Conservation (phyloP, 2,797 vertebrate genomes). For the Huso huso region DNA sequence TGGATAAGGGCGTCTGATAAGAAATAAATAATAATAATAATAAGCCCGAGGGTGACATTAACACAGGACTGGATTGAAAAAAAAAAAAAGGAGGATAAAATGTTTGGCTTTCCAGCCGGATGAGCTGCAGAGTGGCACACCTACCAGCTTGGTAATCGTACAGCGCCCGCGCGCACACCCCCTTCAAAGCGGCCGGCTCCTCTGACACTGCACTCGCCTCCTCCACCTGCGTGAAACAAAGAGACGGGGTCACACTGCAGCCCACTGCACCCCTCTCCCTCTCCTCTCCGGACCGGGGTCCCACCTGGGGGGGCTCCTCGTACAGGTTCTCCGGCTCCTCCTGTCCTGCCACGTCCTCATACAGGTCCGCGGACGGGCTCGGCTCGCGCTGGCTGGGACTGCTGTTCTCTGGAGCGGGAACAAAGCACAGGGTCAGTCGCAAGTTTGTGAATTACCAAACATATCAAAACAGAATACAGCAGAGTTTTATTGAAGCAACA, state of each 20-base stretch:
- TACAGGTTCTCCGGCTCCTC: conserved; percentile 33
- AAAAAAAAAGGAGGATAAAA: no score
- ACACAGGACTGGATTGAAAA: no score
- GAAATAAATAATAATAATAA: no score
- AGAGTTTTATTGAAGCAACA: no score
- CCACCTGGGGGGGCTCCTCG: conserved; percentile 68
- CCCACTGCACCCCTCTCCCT: not conserved
- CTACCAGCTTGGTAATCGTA: conserved; percentile 96
- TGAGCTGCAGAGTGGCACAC: conserved; percentile 9
- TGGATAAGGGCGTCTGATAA: no score
- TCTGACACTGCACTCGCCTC: conserved; percentile 32
- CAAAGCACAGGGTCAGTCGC: no score
- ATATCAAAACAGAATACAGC: no score
- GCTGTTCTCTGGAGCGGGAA: no score
- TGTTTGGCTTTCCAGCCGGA: no score
- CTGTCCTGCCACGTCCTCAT: conserved; percentile 38
- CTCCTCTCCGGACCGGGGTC: conserved; percentile 2
- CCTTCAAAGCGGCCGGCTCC: conserved; percentile 42
- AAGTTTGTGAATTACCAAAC: no score
- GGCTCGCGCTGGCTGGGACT: not conserved
- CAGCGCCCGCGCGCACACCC: conserved; percentile 78
- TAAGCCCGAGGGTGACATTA: no score
- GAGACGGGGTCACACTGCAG: not conserved
- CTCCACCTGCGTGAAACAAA: conserved; percentile 36
- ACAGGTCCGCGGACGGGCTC: not conserved